phyloP scores from a whole-genome alignment of 2,797 vertebrate genomes.

The Cynodonichthys magdalenae region DNA sequence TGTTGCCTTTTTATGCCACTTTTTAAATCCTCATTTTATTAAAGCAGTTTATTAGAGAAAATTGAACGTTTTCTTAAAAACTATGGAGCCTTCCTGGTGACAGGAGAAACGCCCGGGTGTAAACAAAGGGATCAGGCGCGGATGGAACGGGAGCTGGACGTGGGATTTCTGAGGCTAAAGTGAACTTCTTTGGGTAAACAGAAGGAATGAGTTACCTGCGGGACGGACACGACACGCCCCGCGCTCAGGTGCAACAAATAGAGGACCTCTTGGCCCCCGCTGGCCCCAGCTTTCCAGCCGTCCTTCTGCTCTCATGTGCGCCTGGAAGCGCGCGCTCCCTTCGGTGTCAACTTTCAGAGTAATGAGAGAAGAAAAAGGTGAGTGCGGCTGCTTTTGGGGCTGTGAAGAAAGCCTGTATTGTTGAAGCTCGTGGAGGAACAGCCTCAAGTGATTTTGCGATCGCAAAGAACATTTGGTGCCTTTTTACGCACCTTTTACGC shows the following conservation, averaged over 20 bases:
- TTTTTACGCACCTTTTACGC: too few species aligned
- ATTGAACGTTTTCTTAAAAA: constrained; percentile 24
- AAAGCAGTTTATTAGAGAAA: background rate
- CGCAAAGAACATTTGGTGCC: too few species aligned
- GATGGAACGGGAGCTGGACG: constrained; percentile 51
- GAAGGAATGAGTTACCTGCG: constrained; percentile 45
- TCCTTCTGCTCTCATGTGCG: constrained; percentile 21
- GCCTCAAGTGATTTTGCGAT: background rate
- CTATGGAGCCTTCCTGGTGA: constrained; percentile 29
- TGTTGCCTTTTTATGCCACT: background rate
- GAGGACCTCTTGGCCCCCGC: constrained; percentile 31
- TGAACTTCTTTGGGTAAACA: constrained; percentile 44
- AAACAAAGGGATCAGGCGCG: constrained; percentile 51
- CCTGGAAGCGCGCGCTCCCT: constrained; percentile 19
- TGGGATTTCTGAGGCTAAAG: constrained; percentile 53
- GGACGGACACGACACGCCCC: constrained; percentile 59
- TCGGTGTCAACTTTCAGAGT: constrained; percentile 44
- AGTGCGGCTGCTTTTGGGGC: constrained; percentile 42
- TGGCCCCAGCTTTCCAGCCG: constrained; percentile 30
- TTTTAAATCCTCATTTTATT: background rate
- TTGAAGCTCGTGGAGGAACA: constrained; percentile 13
- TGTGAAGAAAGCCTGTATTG: constrained; percentile 50
- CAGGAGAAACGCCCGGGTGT: constrained; percentile 48
- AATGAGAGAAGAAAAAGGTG: constrained; percentile 54
- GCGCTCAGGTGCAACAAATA: constrained; percentile 69